phyloP scores from a whole-genome alignment of 1,140 invertebrate genomes.

The Drosophila pseudoobscura region DNA sequence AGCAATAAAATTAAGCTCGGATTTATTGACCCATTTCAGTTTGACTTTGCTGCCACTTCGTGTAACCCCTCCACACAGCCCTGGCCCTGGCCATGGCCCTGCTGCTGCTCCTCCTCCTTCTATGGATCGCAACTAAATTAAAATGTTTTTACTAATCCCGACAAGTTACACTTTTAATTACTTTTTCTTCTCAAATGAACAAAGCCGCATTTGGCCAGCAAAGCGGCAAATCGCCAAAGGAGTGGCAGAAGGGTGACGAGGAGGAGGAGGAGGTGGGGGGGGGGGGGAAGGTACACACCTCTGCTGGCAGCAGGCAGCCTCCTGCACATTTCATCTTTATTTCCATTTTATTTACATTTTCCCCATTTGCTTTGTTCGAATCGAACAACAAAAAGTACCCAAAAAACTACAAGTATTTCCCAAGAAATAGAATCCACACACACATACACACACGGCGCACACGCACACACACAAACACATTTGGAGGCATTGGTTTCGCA shows the following conservation, averaged over 20 bases:
- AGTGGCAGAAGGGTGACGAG: too few species aligned
- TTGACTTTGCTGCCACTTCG: slow-evolving; percentile 59
- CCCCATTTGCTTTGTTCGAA: slow-evolving; percentile 1
- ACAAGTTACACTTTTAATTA: slow-evolving; percentile 81
- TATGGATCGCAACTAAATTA: slow-evolving; percentile 74
- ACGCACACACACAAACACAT: too few species aligned
- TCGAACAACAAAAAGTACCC: too few species aligned
- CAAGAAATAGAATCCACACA: too few species aligned
- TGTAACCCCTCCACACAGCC: slow-evolving; percentile 2
- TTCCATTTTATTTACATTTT: slow-evolving; percentile 36
- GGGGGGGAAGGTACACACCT: slow-evolving; percentile 17
- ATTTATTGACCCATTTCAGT: slow-evolving; percentile 81
- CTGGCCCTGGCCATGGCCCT: background rate
- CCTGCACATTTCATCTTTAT: background rate
- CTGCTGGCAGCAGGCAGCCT: background rate
- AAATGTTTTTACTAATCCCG: slow-evolving; percentile 80
- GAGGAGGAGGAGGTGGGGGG: too few species aligned
- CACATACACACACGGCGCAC: too few species aligned
- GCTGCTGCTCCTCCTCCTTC: slow-evolving; percentile 19
- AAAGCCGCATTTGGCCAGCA: slow-evolving; percentile 32
- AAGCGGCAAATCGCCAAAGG: too few species aligned
- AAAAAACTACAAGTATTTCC: too few species aligned
- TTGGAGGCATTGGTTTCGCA: too few species aligned
- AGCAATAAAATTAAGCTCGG: slow-evolving; percentile 81
- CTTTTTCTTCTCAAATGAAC: slow-evolving; percentile 74